Evolutionary conservation across 2,888 invertebrate species (phyloP), one percentile per base, ranked within the genome.

Genomic region (Heliconius cydno): DNA sequence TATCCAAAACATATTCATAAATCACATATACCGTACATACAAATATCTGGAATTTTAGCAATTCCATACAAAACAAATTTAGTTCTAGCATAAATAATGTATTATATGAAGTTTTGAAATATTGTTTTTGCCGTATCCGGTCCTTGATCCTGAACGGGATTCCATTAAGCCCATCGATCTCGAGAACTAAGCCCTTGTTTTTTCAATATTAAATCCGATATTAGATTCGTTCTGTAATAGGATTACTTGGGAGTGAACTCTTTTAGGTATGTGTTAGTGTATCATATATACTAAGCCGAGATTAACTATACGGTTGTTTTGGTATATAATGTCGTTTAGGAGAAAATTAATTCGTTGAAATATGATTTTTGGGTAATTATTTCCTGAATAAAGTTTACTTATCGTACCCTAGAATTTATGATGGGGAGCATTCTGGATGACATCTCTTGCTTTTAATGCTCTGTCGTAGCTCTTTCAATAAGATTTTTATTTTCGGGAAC

Each of bases 151-250:
- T 73, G 38, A 73, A 60, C n/a, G 60, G 60, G 60, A 38, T 60
- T 34, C 57, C 38, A 73, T 73, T 73, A 73, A 73, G 73, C 38
- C n/a, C 60, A 73, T 73, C 60, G 57, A 73, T 73, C 38, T 73
- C n/a, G 34, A 60, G 34, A 4, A 60, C 60, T 73, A 60, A 60
- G n/a, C n/a, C 25, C 57, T 70, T 78, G 78, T 78, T 78, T 77
- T 63, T 65, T 72, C 72, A 78, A 72, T 72, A 78, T 78, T 52
- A 63, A 65, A 78, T 73, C 72, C 34, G 72, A 78, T 78, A 72
- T 78, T 68, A 66, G 72, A 78, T 65, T 78, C 65, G 52, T 38
- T 78, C 57, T 72, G 72, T 78, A 78, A 78, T 66, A 52, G 63
- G 63, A 77, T 78, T 78, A 41, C 34, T 72, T 66, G 52, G 19